phyloP scores from a whole-genome alignment of 53 echinoderm and acorn worm genomes.

The Arbacia lixula region DNA sequence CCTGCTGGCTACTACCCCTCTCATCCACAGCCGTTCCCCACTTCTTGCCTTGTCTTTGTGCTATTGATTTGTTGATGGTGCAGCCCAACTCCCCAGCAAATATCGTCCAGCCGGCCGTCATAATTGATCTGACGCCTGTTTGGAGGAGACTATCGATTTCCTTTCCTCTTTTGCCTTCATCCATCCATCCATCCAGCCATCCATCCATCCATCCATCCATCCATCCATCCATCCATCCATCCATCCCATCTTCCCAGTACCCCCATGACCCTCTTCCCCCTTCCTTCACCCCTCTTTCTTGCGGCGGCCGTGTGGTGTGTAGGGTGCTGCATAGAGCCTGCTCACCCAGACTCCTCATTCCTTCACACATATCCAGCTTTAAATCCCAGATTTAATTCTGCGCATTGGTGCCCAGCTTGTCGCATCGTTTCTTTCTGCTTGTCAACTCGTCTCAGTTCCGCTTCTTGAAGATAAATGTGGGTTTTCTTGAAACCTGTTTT shows the following conservation, averaged over 20 bases:
- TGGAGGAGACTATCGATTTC: slow-evolving; percentile 50
- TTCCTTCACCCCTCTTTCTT: neutral
- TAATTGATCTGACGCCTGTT: slow-evolving; percentile 52
- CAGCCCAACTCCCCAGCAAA: slow-evolving; percentile 48
- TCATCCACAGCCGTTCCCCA: no score
- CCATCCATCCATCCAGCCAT: neutral
- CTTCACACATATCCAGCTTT: neutral
- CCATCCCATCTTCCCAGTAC: neutral
- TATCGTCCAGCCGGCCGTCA: slow-evolving; percentile 54
- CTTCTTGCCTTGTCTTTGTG: slow-evolving; percentile 14
- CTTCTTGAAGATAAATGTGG: no score
- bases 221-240: neutral
- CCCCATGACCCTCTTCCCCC: neutral
- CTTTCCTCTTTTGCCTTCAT: neutral
- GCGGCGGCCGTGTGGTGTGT: neutral
- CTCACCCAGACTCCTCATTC: neutral
- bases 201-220: neutral
- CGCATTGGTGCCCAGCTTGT: slow-evolving; percentile 9
- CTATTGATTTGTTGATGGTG: slow-evolving; percentile 48
- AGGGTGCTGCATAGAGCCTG: no score
- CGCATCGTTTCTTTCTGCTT: neutral
- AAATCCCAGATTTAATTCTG: slow-evolving; percentile 33
- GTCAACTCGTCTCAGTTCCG: neutral
- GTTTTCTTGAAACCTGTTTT: no score
- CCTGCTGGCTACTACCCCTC: neutral